Percentiles rank a stretch among this genome's conserved stretches.
These are phyloP conservation scores for Willowsia nigromaculata DNA, from an alignment of 2,888 invertebrate genomes.

Conservation along the genomic window DNA sequence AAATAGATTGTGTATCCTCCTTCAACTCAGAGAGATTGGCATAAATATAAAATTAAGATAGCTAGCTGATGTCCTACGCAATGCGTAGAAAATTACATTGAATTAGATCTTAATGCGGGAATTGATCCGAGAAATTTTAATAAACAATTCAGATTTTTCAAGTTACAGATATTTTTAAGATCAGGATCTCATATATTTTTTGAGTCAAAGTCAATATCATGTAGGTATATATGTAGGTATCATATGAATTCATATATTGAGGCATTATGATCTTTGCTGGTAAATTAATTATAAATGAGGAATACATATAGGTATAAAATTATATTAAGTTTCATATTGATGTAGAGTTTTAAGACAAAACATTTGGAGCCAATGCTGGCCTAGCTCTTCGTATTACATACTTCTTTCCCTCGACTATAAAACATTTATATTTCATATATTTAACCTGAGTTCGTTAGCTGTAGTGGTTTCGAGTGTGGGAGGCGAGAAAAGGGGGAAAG, in stretches of 20 bases:
- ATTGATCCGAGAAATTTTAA: slow-evolving; percentile 21
- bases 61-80: too few species aligned
- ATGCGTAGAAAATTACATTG: too few species aligned
- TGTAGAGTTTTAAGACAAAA: too few species aligned
- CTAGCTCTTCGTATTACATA: background rate
- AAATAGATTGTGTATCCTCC: too few species aligned
- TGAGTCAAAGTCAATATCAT: too few species aligned
- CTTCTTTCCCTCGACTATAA: background rate
- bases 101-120: background rate
- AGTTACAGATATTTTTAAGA: background rate
- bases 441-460: background rate
- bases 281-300: too few species aligned
- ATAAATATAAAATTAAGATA: too few species aligned
- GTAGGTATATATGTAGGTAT: background rate
- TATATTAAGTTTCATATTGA: too few species aligned
- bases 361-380: background rate
- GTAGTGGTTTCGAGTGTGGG: background rate
- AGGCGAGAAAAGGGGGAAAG: slow-evolving; percentile 45
- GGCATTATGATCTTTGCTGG: too few species aligned
- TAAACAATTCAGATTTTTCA: background rate
- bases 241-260: too few species aligned
- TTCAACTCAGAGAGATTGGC: too few species aligned
- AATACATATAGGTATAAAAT: too few species aligned
- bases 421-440: background rate
- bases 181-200: background rate